phyloP scores from a whole-genome alignment of 2,888 invertebrate genomes.

The Mesorhabditis sp. region DNA sequence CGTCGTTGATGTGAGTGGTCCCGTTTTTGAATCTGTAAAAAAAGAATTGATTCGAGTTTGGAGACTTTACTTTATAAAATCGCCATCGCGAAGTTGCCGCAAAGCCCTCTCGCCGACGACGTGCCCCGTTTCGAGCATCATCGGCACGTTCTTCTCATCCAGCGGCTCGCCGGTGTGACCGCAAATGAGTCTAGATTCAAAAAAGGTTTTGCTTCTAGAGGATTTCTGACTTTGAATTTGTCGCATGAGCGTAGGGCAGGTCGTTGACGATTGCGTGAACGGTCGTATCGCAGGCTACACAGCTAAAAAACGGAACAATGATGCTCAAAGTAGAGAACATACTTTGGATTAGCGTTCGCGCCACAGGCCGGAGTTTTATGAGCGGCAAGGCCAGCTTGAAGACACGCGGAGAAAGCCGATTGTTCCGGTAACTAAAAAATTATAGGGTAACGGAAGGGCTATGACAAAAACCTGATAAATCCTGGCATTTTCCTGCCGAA shows the following conservation, averaged over 20 bases:
- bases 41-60: not conserved
- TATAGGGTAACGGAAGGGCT: not conserved
- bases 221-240: slow-evolving; percentile 77
- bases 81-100: slow-evolving; percentile 66
- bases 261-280: slow-evolving; percentile 77
- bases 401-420: slow-evolving; percentile 83
- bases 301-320: slow-evolving; percentile 17
- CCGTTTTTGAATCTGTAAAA: too few relatives aligned
- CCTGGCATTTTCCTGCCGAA: slow-evolving; percentile 87
- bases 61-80: slow-evolving; percentile 58
- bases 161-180: slow-evolving; percentile 77
- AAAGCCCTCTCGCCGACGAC: slow-evolving; percentile 64
- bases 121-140: slow-evolving; percentile 97
- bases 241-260: slow-evolving; percentile 86
- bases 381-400: slow-evolving; percentile 89
- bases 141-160: slow-evolving; percentile 84
- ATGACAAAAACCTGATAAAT: slow-evolving; percentile 71
- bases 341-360: slow-evolving; percentile 13
- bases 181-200: slow-evolving; percentile 68
- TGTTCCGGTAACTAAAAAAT: slow-evolving; percentile 71
- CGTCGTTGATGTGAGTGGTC: too few relatives aligned
- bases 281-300: slow-evolving; percentile 49
- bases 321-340: slow-evolving; percentile 8
- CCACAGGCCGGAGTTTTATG: slow-evolving; percentile 76
- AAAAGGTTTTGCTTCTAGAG: not conserved